Evolutionary conservation across 2,113 vertebrate species (phyloP), one percentile per base, ranked within the genome.

Genomic region (Entomyzon cyanotis): DNA sequence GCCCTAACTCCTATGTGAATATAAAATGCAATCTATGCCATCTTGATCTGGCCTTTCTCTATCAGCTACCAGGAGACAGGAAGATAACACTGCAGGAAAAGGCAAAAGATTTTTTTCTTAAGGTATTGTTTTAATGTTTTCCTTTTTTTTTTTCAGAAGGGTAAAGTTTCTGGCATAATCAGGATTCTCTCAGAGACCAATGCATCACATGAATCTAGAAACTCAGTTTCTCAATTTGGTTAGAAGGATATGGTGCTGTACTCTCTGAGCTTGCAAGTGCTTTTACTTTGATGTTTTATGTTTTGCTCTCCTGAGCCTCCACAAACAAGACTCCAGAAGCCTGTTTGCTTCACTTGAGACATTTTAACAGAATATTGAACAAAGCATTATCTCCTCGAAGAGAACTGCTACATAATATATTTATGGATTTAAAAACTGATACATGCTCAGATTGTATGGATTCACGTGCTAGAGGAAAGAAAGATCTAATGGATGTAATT

Each of bases 401-500:
- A 96, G 89, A 97, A 91, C 46, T 55, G 69, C 67, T 81, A 44
- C 53, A 86, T 94, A 91, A 95, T 78, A 88, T 84, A 76, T 95
- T 89, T 75, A 89, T 92, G 47, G 35, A 90, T 65, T 69, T 81
- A 24, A 92, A 90, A 93, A 86, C 55, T 44, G 20, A 17, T 85
- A 28, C 60, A 84, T 62, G 67, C n/a, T 91, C 81, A 84, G 63
- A 87, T 68, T 89, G 42, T 84, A 91, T 74, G 77, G 91, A 91
- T 88, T 90, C 91, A 95, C 49, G 12, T 12, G 17, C 64, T 77
- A 55, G 46, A 76, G 59, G 53, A 94, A 94, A 96, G 62, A 92
- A 95, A 79, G 65, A 73, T 39, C 28, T 93, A 97, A 96, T 97
- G 90, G 71, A 78, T 96, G 49, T 80, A 87, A 95, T 89, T 95